Evolutionary conservation across 2,113 vertebrate genomes (phyloP).

Genomic region (Theristicus caerulescens): DNA sequence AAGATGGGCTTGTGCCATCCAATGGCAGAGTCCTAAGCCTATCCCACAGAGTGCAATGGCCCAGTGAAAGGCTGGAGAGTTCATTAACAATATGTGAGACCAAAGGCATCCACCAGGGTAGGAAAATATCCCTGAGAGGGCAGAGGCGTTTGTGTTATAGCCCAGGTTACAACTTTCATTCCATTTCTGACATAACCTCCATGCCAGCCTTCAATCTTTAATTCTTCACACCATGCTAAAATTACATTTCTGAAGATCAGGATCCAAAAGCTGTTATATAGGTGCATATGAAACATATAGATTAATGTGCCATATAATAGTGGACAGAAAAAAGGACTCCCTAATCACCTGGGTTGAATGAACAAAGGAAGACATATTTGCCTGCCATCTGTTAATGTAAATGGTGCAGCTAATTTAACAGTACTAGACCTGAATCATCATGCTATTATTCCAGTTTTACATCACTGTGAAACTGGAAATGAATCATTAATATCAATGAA

Average conservation of each 20-base stretch:
- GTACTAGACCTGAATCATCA: conserved; percentile 52
- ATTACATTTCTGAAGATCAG: background rate
- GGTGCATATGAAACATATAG: conserved; percentile 5
- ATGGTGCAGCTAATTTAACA: conserved; percentile 61
- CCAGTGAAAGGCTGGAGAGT: background rate
- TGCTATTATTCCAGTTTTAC: conserved; percentile 59
- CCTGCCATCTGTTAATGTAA: conserved; percentile 65
- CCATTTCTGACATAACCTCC: background rate
- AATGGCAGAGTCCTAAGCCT: background rate
- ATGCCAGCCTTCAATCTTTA: background rate
- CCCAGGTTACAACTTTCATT: background rate
- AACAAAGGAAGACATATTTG: conserved; percentile 52
- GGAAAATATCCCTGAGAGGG: background rate
- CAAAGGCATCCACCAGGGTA: background rate
- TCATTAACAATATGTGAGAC: background rate
- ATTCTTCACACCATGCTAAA: background rate
- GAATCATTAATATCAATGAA: conserved; percentile 67
- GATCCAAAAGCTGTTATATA: background rate
- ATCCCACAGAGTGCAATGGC: background rate
- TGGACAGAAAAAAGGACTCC: conserved; percentile 10
- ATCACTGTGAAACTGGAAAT: conserved; percentile 53
- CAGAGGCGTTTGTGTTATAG: background rate
- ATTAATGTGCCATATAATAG: conserved; percentile 33
- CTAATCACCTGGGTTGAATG: conserved; percentile 49
- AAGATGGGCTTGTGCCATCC: background rate